Evolutionary conservation across 2,797 vertebrate genomes (phyloP).

Genomic region (Xiphorhynchus erythropygius): DNA sequence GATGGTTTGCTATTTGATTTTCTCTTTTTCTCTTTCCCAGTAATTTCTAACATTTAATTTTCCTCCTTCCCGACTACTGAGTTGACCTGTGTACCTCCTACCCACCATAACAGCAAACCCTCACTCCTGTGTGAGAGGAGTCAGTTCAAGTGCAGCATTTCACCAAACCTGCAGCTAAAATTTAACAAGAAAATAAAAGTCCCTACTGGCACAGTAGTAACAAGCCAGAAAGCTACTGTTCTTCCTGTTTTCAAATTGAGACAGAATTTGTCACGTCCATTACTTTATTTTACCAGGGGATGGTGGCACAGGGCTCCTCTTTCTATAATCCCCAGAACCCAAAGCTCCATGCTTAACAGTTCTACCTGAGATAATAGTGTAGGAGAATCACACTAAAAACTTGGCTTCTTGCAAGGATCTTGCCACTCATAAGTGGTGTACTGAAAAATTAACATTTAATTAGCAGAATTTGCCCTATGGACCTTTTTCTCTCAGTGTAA

Average conservation of each 20-base stretch:
- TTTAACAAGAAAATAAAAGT: neutral
- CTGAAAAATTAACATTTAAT: neutral
- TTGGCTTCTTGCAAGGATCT: neutral
- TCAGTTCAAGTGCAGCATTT: neutral
- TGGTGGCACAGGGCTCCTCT: constrained; percentile 48
- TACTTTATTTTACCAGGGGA: constrained; percentile 51
- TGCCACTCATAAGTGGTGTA: neutral
- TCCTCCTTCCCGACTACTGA: neutral
- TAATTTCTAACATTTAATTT: neutral
- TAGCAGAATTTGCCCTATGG: neutral
- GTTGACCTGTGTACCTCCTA: neutral
- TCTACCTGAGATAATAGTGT: neutral
- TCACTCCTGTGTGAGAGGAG: neutral
- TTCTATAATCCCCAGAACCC: neutral
- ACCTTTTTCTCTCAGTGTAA: neutral
- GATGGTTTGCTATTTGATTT: neutral
- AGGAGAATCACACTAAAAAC: neutral
- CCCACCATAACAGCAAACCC: neutral
- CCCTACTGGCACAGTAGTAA: neutral
- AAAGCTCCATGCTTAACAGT: neutral
- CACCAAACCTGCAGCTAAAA: neutral
- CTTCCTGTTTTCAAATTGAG: neutral
- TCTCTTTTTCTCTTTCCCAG: neutral
- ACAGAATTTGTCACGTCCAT: neutral
- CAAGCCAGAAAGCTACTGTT: neutral